Conservation (phyloP, 1,140 invertebrate genomes). For the Pectinophora gossypiella region DNA sequence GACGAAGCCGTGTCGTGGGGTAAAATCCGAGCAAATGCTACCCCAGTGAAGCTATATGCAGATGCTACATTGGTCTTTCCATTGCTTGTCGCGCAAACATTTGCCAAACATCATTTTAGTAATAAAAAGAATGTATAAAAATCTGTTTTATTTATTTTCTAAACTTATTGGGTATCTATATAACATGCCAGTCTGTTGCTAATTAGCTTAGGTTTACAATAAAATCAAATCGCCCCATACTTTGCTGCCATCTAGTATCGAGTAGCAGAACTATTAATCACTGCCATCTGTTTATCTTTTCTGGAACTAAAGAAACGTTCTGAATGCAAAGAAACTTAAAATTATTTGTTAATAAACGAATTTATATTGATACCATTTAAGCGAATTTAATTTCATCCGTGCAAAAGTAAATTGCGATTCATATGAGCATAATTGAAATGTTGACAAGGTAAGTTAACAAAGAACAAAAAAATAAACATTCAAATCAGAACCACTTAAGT, state of each 20-base stretch:
- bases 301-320: neutral
- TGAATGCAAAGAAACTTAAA: conserved; percentile 4
- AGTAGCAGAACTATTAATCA: conserved; percentile 9
- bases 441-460: too few relatives aligned
- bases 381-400: too few relatives aligned
- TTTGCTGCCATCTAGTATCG: neutral
- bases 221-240: too few relatives aligned
- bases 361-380: too few relatives aligned
- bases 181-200: too few relatives aligned
- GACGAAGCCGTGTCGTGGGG: conserved; percentile 99
- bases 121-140: conserved; percentile 71
- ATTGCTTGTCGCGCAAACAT: conserved; percentile 96
- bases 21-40: conserved; percentile 93
- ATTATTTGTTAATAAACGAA: too few relatives aligned
- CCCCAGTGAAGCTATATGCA: conserved; percentile 96
- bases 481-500: neutral
- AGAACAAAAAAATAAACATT: neutral
- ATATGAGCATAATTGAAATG: too few relatives aligned
- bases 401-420: too few relatives aligned
- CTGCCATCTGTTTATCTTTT: too few relatives aligned
- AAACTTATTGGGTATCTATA: too few relatives aligned
- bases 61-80: conserved; percentile 98
- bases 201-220: too few relatives aligned
- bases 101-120: conserved; percentile 81
- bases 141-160: conserved; percentile 20